Evolutionary conservation across 2,888 invertebrate species (phyloP), one percentile per base, ranked within the genome.

Genomic region (Caenorhabditis panamensis): DNA sequence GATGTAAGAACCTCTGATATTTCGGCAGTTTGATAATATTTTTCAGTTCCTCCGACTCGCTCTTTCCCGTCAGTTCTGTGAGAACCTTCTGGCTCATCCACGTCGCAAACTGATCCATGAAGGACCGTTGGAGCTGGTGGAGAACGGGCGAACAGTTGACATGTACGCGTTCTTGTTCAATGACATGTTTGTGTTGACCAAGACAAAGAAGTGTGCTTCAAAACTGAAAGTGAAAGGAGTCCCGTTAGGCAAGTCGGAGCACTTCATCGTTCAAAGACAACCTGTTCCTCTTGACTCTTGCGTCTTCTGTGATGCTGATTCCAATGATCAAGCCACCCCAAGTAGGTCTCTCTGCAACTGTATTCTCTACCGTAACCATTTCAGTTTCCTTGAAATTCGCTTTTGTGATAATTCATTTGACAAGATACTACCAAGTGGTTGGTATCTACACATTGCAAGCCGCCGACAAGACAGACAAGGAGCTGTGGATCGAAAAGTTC

Each of bases 101-200:
- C 91, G 92, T 22, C 85, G 93, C 53, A 92, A 92, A 82, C 89
- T 93, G 1, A 84, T 92, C 3, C 91, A 92, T 78, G 92, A 93
- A 92, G 94, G 91, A 89, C 93, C 86, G 2, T 85, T 93, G 31
- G 91, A 91, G 31, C 87, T 92, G 37, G 91, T 92, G 64, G 94
- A 94, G 87, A 91, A 92, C 41, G 93, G 93, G 44, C 93, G 93
- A 88, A 92, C 93, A 0, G 91, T 92, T 11, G 94, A 94, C 87
- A 93, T 93, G 89, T 93, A 93, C 87, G 92, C 93, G 71, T 93
- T 94, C 82, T 91, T 94, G 2, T 94, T 94, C 90, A 94, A 94
- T 86, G 94, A 94, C 87, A 93, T 94, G 92, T 91, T 94, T 31
- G 92, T 94, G 67, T 92, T 94, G 71, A 93, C 94, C 0, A 92